Base-by-base conservation (phyloP, 2,113 vertebrate genomes). In the Dunckerocampus dactyliophorus region DNA sequence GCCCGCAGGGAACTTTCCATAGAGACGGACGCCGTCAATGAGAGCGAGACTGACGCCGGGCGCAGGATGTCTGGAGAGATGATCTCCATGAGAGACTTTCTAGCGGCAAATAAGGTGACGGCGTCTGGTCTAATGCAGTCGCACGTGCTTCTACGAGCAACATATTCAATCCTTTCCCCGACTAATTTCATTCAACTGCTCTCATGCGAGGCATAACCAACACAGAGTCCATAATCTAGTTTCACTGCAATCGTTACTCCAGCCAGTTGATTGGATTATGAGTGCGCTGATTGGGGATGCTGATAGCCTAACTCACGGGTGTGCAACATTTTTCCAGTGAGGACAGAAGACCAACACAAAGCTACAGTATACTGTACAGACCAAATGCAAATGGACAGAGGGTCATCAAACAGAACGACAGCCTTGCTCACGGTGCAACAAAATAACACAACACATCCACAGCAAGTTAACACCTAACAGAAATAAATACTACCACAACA, bases 71-170 rank as follows among this genome's bases (percentile, higher is more conserved):
- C 96, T 0, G 96, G 95, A 1, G 96, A 99, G 86, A 93, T 94
- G 93, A 95, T 96, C 89, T 96, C 94, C 61, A 94, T 95, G 94
- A 94, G 92, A 83, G 96, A 97, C 82, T 95, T 97, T 84, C 77
- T 97, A 67, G 92, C 90, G 7, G 90, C 95, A 76, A 95, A 95
- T 69, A 98, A 95, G 87, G 94, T 89, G 75, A 85, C 82, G 67
- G 34, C 46, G 20, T 42, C 24, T 2, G 3, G 17, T 53, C 4
- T 19, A 13, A 63, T 42, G 8, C 17, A 12, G 53, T 73, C 54
- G 42, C 16, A 8, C n/a, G 10, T 57, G 10, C 8, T 51, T 12
- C 19, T 14, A 28, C 22, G 3, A 51, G 7, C 11, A 34, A 5
- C 31, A 34, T 34, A 1, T 34, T 34, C 31, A 34, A 34, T 34